phyloP scores from a whole-genome alignment of 2,888 invertebrate species.

The Drosophila gaucha region DNA sequence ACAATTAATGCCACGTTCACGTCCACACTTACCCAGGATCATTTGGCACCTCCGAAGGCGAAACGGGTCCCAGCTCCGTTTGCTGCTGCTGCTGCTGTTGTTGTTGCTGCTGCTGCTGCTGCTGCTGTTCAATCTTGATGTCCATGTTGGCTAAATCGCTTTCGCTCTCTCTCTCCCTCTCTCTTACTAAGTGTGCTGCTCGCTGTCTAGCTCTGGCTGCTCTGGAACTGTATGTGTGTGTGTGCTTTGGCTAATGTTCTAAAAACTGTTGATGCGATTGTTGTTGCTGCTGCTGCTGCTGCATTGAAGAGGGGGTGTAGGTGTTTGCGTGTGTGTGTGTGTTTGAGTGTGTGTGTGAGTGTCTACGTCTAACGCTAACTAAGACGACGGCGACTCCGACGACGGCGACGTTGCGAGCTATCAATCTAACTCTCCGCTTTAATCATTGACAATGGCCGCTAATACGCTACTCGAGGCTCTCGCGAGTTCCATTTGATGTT shows the following conservation, averaged over 20 bases:
- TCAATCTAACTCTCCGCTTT: constrained; percentile 49
- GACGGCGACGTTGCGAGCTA: constrained; percentile 41
- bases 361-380: constrained; percentile 61
- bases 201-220: constrained; percentile 10
- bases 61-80: constrained; percentile 89
- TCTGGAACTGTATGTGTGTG: constrained; percentile 32
- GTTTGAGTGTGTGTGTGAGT: constrained; percentile 10
- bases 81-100: constrained; percentile 65
- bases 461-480: constrained; percentile 55
- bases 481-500: constrained; percentile 64
- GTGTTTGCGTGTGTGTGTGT: background rate
- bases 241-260: constrained; percentile 38
- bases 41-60: constrained; percentile 96
- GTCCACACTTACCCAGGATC: constrained; percentile 92
- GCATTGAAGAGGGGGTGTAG: constrained; percentile 39
- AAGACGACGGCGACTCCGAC: constrained; percentile 51
- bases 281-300: constrained; percentile 44
- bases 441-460: constrained; percentile 70
- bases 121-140: constrained; percentile 85
- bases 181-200: background rate
- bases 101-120: constrained; percentile 84
- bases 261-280: constrained; percentile 44
- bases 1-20: constrained; percentile 76
- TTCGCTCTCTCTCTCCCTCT: constrained; percentile 3
- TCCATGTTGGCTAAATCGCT: constrained; percentile 70